Evolutionary conservation across 37 sponge, comb jelly and placozoan genomes (phyloP).

Genomic region (Diacarnus erythraeanus): DNA sequence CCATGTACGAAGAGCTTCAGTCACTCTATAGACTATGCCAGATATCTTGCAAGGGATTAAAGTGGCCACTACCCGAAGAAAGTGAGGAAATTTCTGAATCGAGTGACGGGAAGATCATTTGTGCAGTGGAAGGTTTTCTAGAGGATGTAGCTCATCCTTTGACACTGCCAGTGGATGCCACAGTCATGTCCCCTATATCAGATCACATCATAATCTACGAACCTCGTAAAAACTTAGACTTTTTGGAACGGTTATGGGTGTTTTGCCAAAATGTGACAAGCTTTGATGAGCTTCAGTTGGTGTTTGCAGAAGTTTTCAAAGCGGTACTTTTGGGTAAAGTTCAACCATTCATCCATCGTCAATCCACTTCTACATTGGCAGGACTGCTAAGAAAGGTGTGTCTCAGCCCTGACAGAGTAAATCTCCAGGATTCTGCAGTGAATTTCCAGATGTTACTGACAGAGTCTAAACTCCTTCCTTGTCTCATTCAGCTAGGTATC

Average conservation of each 20-base stretch:
- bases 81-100: background rate
- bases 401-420: background rate
- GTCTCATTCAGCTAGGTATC: constrained; percentile 57
- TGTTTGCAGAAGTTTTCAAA: constrained; percentile 37
- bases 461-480: constrained; percentile 11
- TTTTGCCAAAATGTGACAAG: constrained; percentile 38
- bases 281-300: constrained; percentile 27
- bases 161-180: constrained; percentile 11
- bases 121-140: constrained; percentile 16
- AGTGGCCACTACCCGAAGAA: constrained; percentile 36
- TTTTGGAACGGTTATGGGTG: constrained; percentile 61
- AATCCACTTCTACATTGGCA: constrained; percentile 46
- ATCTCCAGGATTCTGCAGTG: constrained; percentile 22
- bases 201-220: constrained; percentile 13
- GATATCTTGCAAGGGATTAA: constrained; percentile 8
- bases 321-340: constrained; percentile 44
- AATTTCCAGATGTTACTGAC: constrained; percentile 42
- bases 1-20: constrained; percentile 37
- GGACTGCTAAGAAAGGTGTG: constrained; percentile 48
- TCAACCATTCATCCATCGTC: constrained; percentile 53
- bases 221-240: constrained; percentile 46
- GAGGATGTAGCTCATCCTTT: constrained; percentile 25
- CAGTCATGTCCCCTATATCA: constrained; percentile 46
- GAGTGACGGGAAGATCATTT: background rate
- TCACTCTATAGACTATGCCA: constrained; percentile 29